Percentiles rank a stretch among this genome's conserved stretches.
phyloP scores from a whole-genome alignment of 2,888 invertebrate species.

The Parapristionchus giblindavisi region DNA sequence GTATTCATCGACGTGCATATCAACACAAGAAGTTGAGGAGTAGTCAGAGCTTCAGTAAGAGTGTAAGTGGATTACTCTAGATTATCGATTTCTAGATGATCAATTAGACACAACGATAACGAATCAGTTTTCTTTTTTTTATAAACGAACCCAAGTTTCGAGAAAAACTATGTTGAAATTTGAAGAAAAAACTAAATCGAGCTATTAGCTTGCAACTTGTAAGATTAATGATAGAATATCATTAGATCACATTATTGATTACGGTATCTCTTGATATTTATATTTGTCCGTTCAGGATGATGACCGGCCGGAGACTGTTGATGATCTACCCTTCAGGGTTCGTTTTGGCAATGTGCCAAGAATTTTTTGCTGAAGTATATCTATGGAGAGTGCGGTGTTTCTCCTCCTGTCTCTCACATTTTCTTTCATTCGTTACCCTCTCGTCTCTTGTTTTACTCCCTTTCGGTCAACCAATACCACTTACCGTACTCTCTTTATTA shows the following conservation, averaged over 20 bases:
- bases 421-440: not conserved
- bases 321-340: slow-evolving; percentile 37
- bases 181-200: not conserved
- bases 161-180: not conserved
- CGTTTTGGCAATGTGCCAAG: slow-evolving; percentile 9
- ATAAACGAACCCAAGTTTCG: not conserved
- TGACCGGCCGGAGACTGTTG: slow-evolving; percentile 14
- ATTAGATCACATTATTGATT: not conserved
- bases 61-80: not conserved
- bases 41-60: slow-evolving; percentile 26
- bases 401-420: no score
- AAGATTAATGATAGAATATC: not conserved
- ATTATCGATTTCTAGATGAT: not conserved
- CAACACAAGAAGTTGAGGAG: slow-evolving; percentile 16
- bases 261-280: not conserved
- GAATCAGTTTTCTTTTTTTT: not conserved
- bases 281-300: slow-evolving; percentile 13
- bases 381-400: not conserved
- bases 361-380: not conserved
- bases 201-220: not conserved
- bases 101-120: not conserved
- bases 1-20: slow-evolving; percentile 24
- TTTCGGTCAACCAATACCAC: not conserved
- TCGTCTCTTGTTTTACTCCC: not conserved
- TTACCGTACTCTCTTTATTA: slow-evolving; percentile 19